Base-by-base conservation (phyloP, 2,113 vertebrate species). In the Paedocypris sp. region DNA sequence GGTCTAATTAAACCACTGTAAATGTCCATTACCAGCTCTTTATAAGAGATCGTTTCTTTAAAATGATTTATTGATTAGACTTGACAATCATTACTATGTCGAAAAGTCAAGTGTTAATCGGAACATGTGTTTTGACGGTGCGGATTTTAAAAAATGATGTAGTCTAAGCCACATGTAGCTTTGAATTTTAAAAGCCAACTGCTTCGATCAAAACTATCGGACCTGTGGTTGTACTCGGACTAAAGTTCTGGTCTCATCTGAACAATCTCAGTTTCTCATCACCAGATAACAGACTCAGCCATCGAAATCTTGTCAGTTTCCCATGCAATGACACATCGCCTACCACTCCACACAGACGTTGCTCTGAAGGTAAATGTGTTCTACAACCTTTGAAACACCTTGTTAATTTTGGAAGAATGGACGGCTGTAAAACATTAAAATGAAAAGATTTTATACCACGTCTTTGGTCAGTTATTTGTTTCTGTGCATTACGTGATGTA, bases 341-440 rank as follows among this genome's bases (percentile, higher is more conserved):
- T 25, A 62, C 18, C 25, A 13, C 39, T 31, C 76, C 68, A 65
- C 71, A 67, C 67, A 72, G 75, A 62, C 18, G 56, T 35, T 70
- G 19, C 69, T 80, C 79, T 69, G 65, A 76, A 71, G 70, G 74
- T 58, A 78, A 76, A 77, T 74, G 65, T 78, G 81, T 79, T 81
- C 74, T 75, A 78, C 68, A 75, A 75, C 68, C 73, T 68, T 69
- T 74, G 51, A 68, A 76, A 68, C 66, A 43, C 31, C 28, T 53
- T 60, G 68, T 71, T 69, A 78, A 47, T 68, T 81, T 73, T 76
- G 48, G 70, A 70, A 50, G 46, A 66, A 69, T 46, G 73, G 71
- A 74, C 59, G 71, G 67, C 77, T 79, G 68, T 70, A 78, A 77
- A 76, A 68, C 73, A 73, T 81, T 77, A 78, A 83, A 86, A 84